Evolutionary conservation across 1,140 invertebrate species (phyloP).

Genomic region (Lysiphlebus fabarum): DNA sequence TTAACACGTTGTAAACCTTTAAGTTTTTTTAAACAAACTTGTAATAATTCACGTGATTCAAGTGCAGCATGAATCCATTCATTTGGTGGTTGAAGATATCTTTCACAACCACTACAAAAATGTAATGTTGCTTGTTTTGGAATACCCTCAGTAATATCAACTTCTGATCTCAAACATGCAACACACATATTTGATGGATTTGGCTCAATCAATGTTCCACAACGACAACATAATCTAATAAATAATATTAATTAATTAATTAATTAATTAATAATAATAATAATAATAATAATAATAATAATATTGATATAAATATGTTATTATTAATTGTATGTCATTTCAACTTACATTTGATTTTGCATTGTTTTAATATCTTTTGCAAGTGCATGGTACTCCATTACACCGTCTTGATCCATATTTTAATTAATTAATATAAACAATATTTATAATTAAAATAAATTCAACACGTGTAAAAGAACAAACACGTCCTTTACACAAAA

Average conservation of each 20-base stretch:
- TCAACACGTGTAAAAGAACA: too few species aligned
- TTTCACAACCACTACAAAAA: conserved; percentile 89
- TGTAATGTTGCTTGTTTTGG: conserved; percentile 89
- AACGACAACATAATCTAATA: conserved; percentile 69
- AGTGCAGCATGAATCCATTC: conserved; percentile 87
- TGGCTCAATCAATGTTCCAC: conserved; percentile 78
- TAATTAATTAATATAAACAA: too few species aligned
- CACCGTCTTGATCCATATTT: too few species aligned
- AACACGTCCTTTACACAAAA: too few species aligned
- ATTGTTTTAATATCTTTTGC: too few species aligned
- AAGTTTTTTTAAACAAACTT: conserved; percentile 89
- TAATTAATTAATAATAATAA: not conserved
- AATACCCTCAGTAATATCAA: conserved; percentile 96
- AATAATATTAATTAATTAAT: not conserved
- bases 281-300: too few species aligned
- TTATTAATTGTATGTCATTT: too few species aligned
- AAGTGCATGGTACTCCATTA: too few species aligned
- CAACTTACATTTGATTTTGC: too few species aligned
- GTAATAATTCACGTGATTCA: conserved; percentile 90
- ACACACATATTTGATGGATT: conserved; percentile 98
- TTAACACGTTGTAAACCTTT: conserved; percentile 89
- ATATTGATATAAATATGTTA: too few species aligned
- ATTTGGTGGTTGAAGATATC: conserved; percentile 89
- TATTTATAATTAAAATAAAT: too few species aligned
- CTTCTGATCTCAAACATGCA: conserved; percentile 80